These are phyloP conservation scores for Sphecodes monilicornis DNA, from an alignment of 2,888 invertebrate genomes.

Conservation along the genomic window DNA sequence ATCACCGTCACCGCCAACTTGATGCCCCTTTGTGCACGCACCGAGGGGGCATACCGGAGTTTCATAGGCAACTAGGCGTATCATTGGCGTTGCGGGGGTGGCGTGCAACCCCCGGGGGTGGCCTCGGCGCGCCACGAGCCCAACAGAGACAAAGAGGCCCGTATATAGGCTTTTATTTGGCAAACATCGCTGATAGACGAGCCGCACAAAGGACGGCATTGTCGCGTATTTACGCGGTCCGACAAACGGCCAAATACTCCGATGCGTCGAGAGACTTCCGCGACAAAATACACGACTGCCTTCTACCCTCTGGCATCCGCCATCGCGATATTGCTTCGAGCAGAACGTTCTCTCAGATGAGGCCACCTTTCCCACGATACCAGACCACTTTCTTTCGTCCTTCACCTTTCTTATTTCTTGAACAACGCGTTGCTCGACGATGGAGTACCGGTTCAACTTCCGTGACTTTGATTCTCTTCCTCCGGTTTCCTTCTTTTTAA, in stretches of 20 bases:
- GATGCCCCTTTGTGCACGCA: slow-evolving; percentile 69
- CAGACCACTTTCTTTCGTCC: background rate
- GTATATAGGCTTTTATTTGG: slow-evolving; percentile 81
- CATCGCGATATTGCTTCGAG: slow-evolving; percentile 27
- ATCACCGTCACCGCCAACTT: slow-evolving; percentile 76
- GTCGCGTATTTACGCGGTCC: slow-evolving; percentile 72
- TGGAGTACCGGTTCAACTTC: background rate
- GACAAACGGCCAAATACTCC: slow-evolving; percentile 72
- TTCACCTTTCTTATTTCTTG: background rate
- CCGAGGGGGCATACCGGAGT: slow-evolving; percentile 80
- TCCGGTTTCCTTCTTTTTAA: no score
- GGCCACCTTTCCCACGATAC: background rate
- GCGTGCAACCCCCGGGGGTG: slow-evolving; percentile 68
- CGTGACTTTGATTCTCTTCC: background rate
- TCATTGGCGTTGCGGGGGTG: slow-evolving; percentile 73
- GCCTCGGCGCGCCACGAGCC: slow-evolving; percentile 57
- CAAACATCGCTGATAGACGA: slow-evolving; percentile 79
- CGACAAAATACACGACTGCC: slow-evolving; percentile 47
- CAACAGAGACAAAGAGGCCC: slow-evolving; percentile 70
- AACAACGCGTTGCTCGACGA: background rate
- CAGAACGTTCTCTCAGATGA: background rate
- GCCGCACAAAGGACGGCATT: slow-evolving; percentile 74
- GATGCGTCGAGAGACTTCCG: slow-evolving; percentile 43
- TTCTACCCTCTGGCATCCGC: background rate
- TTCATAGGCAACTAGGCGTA: slow-evolving; percentile 84